A percentile compares a stretch with the other conserved stretches of the same genome.
These are phyloP conservation scores for Rhinophrynus dorsalis DNA, from an alignment of 2,797 vertebrate species.

Conservation along the genomic window DNA sequence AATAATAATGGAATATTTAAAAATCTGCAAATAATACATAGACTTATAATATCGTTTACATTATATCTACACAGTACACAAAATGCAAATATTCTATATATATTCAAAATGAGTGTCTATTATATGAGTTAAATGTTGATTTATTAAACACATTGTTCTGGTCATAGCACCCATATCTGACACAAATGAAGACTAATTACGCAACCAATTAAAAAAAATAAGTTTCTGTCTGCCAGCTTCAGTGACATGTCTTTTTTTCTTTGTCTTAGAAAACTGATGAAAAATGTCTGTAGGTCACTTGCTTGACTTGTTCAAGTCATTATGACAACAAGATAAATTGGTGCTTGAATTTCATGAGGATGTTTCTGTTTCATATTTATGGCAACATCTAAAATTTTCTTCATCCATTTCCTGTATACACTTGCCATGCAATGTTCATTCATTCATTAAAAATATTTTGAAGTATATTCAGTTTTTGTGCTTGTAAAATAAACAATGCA, in stretches of 20 bases:
- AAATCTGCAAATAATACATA: constrained; percentile 5
- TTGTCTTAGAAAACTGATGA: constrained; percentile 28
- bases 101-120: not conserved
- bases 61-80: constrained; percentile 3
- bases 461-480: too few relatives aligned
- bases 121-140: not conserved
- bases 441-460: too few relatives aligned
- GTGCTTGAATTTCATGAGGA: constrained; percentile 13
- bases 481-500: too few relatives aligned
- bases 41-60: not conserved
- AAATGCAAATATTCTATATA: constrained; percentile 1
- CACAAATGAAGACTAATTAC: constrained; percentile 48
- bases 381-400: too few relatives aligned
- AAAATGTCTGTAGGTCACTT: constrained; percentile 41
- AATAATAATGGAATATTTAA: constrained; percentile 2
- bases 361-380: not conserved
- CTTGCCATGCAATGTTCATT: too few relatives aligned
- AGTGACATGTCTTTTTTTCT: constrained; percentile 31
- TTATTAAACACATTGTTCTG: constrained; percentile 4
- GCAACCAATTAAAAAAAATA: constrained; percentile 37
- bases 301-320: constrained; percentile 29
- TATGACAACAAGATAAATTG: constrained; percentile 43
- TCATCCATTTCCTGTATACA: too few relatives aligned
- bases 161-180: not conserved
- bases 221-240: constrained; percentile 25